Evolutionary conservation across 37 sponge, comb jelly and placozoan species (phyloP).

Genomic region (Spongia lamella): DNA sequence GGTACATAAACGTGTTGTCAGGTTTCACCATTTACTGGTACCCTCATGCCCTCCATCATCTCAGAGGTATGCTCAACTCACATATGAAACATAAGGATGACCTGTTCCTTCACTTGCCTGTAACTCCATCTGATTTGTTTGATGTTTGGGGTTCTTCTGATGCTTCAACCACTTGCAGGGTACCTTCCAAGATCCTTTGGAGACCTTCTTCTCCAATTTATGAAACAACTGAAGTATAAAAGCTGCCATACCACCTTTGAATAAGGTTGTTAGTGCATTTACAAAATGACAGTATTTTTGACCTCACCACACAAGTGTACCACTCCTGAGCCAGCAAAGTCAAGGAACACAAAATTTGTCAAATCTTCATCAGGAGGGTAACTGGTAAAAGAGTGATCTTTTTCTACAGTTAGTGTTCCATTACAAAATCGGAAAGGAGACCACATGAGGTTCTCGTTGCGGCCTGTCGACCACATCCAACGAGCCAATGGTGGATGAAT

Average conservation of each 20-base stretch:
- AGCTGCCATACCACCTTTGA: conserved; percentile 73
- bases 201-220: conserved; percentile 54
- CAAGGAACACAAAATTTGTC: conserved; percentile 45
- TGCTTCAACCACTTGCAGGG: too few relatives aligned
- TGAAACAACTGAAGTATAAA: conserved; percentile 63
- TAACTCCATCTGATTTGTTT: not conserved
- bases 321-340: conserved; percentile 88
- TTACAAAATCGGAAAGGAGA: conserved; percentile 75
- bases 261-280: too few relatives aligned
- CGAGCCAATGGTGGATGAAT: conserved; percentile 75
- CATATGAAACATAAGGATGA: not conserved
- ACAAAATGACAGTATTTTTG: too few relatives aligned
- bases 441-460: conserved; percentile 13
- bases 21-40: not conserved
- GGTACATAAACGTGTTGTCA: too few relatives aligned
- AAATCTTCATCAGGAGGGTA: not conserved
- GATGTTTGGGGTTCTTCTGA: too few relatives aligned
- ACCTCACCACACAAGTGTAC: conserved; percentile 75
- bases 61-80: not conserved
- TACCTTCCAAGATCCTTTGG: too few relatives aligned
- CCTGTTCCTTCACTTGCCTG: not conserved
- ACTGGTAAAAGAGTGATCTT: conserved; percentile 18
- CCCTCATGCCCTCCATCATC: not conserved
- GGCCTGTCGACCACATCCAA: conserved; percentile 57
- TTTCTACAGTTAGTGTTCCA: conserved; percentile 44